These are phyloP conservation scores for Tethea ocularis DNA, from an alignment of 2,888 invertebrate species.

Conservation along the genomic window DNA sequence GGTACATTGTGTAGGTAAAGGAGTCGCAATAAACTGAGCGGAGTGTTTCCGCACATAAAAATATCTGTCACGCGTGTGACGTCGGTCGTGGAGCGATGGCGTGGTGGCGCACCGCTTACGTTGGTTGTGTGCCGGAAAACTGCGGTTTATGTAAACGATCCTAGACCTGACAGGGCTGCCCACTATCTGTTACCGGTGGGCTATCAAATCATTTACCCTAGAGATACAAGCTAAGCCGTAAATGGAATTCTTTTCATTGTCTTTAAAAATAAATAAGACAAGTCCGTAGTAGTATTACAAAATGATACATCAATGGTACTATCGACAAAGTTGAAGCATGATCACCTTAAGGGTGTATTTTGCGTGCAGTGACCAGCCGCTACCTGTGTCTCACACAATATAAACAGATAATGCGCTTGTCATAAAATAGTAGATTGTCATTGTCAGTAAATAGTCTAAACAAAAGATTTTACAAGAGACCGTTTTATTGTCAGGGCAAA, in stretches of 20 bases:
- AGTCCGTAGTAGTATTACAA: no score
- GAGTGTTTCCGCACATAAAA: constrained; percentile 58
- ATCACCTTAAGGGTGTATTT: no score
- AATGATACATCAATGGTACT: no score
- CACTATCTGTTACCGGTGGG: not conserved
- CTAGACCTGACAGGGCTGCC: constrained; percentile 24
- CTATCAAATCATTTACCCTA: not conserved
- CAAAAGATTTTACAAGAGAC: no score
- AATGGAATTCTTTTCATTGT: not conserved
- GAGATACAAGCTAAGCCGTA: not conserved
- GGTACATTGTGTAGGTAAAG: constrained; percentile 12
- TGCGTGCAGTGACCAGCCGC: no score
- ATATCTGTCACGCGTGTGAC: constrained; percentile 45
- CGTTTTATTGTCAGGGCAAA: no score
- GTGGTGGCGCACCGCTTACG: constrained; percentile 18
- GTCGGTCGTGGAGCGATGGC: constrained; percentile 5
- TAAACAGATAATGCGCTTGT: no score
- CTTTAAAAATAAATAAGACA: no score
- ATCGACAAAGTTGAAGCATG: no score
- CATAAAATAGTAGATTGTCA: no score
- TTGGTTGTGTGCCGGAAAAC: constrained; percentile 22
- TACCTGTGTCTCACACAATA: no score
- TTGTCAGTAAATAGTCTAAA: no score
- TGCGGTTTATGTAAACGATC: constrained; percentile 33
- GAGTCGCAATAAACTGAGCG: constrained; percentile 40